phyloP scores from a whole-genome alignment of 2,113 vertebrate species.

The Ailurus styani region DNA sequence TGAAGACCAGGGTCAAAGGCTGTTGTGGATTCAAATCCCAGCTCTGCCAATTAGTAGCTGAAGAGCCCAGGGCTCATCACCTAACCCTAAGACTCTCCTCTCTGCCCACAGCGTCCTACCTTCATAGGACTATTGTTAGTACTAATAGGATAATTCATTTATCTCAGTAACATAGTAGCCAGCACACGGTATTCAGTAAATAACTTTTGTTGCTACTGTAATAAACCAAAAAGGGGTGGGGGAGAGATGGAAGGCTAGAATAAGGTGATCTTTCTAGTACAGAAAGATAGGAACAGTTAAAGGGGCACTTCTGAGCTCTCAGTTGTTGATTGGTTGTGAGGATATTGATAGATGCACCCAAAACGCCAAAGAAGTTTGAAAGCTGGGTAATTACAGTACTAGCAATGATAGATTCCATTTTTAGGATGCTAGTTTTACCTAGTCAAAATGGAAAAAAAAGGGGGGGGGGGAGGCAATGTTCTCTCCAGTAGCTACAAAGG shows the following conservation, averaged over 20 bases:
- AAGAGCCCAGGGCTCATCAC: not conserved
- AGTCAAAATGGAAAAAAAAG: not conserved
- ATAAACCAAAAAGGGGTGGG: not conserved
- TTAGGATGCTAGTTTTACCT: not conserved
- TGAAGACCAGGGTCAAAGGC: not conserved
- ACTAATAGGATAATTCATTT: not conserved
- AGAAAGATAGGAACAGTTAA: not conserved
- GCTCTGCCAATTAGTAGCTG: not conserved
- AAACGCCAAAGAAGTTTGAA: not conserved
- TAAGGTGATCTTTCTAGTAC: not conserved
- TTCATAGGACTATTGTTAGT: not conserved
- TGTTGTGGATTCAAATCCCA: not conserved
- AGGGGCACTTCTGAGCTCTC: not conserved
- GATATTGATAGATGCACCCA: not conserved
- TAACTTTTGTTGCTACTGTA: not conserved
- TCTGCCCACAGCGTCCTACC: not conserved
- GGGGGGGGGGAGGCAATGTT: not conserved
- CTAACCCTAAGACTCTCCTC: not conserved
- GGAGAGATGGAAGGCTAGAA: not conserved
- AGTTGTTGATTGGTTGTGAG: not conserved
- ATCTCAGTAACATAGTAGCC: not conserved
- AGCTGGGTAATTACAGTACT: not conserved
- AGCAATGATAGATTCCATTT: not conserved
- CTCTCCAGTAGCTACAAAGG: not conserved
- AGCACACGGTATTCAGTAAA: not conserved